Conservation (phyloP, 1,140 invertebrate species). For the Eupristina koningsbergeri region DNA sequence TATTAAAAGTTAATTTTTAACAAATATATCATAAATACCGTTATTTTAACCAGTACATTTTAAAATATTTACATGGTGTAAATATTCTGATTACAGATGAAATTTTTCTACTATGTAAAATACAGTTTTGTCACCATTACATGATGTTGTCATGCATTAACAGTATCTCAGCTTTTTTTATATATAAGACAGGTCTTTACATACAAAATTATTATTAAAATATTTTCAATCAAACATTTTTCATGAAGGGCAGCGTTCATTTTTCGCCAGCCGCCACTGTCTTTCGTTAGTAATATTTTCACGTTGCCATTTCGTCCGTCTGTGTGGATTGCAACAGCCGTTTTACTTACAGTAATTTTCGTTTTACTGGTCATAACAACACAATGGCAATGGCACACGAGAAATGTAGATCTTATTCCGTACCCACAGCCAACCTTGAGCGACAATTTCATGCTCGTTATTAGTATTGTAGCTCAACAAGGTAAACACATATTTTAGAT, state of each 20-base stretch:
- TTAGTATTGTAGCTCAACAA: conserved; percentile 63
- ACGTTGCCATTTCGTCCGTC: conserved; percentile 75
- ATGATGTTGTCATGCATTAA: too few species aligned
- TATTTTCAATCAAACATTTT: neutral
- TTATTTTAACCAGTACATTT: too few species aligned
- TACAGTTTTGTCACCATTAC: too few species aligned
- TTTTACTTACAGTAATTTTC: conserved; percentile 22
- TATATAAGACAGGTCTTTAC: too few species aligned
- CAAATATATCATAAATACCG: too few species aligned
- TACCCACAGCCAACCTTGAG: conserved; percentile 53
- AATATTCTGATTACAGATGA: too few species aligned
- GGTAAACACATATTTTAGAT: conserved; percentile 48
- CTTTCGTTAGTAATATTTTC: conserved; percentile 79
- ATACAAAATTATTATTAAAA: too few species aligned
- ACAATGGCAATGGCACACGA: conserved; percentile 54
- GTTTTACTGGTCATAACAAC: neutral
- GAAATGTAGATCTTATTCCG: conserved; percentile 66
- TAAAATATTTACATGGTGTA: too few species aligned
- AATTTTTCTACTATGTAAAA: too few species aligned
- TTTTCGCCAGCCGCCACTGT: conserved; percentile 79
- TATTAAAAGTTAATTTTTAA: too few species aligned
- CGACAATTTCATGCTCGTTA: conserved; percentile 62
- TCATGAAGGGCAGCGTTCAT: conserved; percentile 75
- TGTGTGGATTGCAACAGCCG: conserved; percentile 75
- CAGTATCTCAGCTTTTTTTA: too few species aligned